These are phyloP conservation scores for Philereme vetulata DNA, from an alignment of 2,888 invertebrate genomes.

Conservation along the genomic window DNA sequence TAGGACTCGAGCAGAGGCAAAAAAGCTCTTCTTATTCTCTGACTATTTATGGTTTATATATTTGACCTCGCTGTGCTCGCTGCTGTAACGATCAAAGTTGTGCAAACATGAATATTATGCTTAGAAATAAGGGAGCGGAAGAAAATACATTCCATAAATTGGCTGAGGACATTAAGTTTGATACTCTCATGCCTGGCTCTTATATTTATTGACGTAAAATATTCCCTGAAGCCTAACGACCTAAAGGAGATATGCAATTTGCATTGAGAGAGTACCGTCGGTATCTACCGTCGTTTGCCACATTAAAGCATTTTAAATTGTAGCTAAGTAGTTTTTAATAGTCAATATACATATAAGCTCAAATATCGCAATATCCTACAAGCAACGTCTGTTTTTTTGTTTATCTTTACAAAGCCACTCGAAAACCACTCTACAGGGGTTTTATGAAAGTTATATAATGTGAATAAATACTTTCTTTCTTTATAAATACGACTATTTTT, in stretches of 20 bases:
- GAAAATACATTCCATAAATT: conserved; percentile 51
- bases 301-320: too few relatives aligned
- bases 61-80: conserved; percentile 66
- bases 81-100: conserved; percentile 63
- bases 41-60: conserved; percentile 73
- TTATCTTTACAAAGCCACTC: too few relatives aligned
- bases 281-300: too few relatives aligned
- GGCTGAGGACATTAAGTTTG: conserved; percentile 46
- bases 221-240: conserved; percentile 33
- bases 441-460: too few relatives aligned
- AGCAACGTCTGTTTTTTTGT: too few relatives aligned
- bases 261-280: conserved; percentile 12
- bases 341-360: too few relatives aligned
- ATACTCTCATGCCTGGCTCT: conserved; percentile 36
- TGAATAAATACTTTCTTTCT: too few relatives aligned
- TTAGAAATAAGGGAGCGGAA: conserved; percentile 50
- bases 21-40: conserved; percentile 61
- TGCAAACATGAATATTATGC: conserved; percentile 60
- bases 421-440: too few relatives aligned
- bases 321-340: too few relatives aligned
- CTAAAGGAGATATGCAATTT: conserved; percentile 24
- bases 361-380: too few relatives aligned
- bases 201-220: conserved; percentile 34
- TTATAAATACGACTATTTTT: too few relatives aligned
- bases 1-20: conserved; percentile 60